A percentile compares a stretch with the other conserved stretches of the same genome.
Conservation (phyloP, 2,797 vertebrate genomes). For the Peromyscus aztecus region DNA sequence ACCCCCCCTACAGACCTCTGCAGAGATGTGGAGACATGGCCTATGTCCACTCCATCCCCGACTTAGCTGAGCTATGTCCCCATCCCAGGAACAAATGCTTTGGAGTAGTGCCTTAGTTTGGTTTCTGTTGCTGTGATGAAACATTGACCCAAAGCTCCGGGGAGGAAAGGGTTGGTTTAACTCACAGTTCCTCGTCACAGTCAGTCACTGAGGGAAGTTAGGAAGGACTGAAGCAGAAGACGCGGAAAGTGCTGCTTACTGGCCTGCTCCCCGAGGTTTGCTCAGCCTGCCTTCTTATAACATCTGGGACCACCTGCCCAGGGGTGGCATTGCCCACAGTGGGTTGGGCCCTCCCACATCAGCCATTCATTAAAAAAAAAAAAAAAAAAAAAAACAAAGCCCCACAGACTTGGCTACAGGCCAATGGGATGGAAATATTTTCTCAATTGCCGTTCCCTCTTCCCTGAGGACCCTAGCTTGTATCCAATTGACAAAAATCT, state of each 20-base stretch:
- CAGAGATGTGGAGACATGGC: not conserved
- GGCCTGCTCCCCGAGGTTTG: not conserved
- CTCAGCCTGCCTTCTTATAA: not conserved
- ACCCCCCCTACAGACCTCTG: accelerated
- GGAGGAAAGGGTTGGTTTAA: not conserved
- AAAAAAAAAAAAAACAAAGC: not conserved
- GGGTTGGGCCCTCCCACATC: too few species aligned
- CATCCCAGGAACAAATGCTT: not conserved
- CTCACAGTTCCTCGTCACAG: not conserved
- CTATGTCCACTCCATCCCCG: accelerated
- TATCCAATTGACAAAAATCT: not conserved
- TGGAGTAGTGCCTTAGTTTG: not conserved
- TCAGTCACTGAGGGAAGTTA: not conserved
- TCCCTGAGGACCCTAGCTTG: not conserved
- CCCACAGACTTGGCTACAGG: not conserved
- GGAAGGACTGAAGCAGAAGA: not conserved
- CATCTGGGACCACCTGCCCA: not conserved
- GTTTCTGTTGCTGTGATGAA: not conserved
- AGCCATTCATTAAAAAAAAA: not conserved
- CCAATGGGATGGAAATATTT: not conserved
- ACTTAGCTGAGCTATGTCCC: not conserved
- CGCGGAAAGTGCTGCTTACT: too few species aligned
- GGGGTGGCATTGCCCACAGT: not conserved
- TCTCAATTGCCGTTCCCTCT: not conserved
- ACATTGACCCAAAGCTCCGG: not conserved